A percentile compares a stretch with the other conserved stretches of the same genome.
Evolutionary conservation across 2,888 invertebrate genomes (phyloP).

Genomic region (Tenthredo distinguenda): DNA sequence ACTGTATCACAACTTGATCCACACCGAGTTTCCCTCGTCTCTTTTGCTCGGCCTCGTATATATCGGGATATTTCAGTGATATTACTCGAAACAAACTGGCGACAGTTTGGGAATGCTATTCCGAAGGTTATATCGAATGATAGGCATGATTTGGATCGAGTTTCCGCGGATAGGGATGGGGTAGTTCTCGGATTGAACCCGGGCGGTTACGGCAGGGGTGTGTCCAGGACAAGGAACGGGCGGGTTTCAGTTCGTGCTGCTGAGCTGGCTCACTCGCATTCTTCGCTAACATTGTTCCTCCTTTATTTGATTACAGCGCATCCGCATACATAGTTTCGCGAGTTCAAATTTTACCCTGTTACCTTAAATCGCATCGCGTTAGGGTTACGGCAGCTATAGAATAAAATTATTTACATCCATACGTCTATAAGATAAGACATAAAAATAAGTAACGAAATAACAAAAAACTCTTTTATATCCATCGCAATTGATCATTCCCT

Average conservation of each 20-base stretch:
- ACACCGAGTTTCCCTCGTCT: neutral
- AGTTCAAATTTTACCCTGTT: slow-evolving; percentile 67
- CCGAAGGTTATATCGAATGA: slow-evolving; percentile 35
- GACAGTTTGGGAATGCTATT: slow-evolving; percentile 32
- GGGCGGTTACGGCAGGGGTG: slow-evolving; percentile 76
- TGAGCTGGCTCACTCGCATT: slow-evolving; percentile 75
- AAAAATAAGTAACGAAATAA: neutral
- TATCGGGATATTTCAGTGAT: neutral
- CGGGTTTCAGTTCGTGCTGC: slow-evolving; percentile 76
- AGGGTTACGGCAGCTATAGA: neutral
- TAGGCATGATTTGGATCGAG: slow-evolving; percentile 48
- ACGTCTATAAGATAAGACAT: no score
- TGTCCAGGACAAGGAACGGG: slow-evolving; percentile 78
- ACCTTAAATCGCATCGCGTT: slow-evolving; percentile 64
- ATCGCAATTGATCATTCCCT: slow-evolving; percentile 30
- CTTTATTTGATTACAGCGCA: slow-evolving; percentile 77
- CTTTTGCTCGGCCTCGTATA: neutral
- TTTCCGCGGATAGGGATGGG: neutral
- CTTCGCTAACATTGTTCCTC: slow-evolving; percentile 76
- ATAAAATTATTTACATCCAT: no score
- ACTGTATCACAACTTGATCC: neutral
- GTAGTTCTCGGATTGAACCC: slow-evolving; percentile 52
- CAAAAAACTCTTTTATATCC: neutral
- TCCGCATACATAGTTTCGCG: slow-evolving; percentile 75
- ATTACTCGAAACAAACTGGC: slow-evolving; percentile 31